phyloP scores from a whole-genome alignment of 2,113 vertebrate species.

The Nothobranchius furzeri region DNA sequence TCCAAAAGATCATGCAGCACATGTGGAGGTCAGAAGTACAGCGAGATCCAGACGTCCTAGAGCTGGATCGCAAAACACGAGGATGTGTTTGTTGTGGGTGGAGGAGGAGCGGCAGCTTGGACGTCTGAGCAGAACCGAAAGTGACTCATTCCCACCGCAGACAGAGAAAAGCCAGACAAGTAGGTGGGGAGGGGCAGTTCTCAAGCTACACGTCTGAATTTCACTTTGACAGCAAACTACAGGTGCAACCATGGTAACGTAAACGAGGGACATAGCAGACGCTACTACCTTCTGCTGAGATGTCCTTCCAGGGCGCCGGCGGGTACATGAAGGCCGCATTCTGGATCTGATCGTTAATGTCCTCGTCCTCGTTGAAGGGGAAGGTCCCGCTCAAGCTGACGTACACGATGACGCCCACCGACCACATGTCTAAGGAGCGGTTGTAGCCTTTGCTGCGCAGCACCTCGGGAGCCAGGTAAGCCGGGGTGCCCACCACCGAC shows the following conservation, averaged over 20 bases:
- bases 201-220: slow-evolving; percentile 24
- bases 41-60: too few species aligned
- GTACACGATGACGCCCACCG: slow-evolving; percentile 95
- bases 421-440: slow-evolving; percentile 98
- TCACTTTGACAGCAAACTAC: slow-evolving; percentile 25
- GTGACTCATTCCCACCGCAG: slow-evolving; percentile 50
- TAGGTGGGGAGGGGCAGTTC: slow-evolving; percentile 39
- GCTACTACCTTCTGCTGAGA: slow-evolving; percentile 89
- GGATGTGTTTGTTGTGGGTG: background rate
- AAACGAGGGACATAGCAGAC: background rate
- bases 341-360: slow-evolving; percentile 98
- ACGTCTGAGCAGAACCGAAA: slow-evolving; percentile 33
- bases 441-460: slow-evolving; percentile 98
- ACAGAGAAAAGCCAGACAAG: slow-evolving; percentile 46
- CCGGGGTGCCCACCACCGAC: slow-evolving; percentile 95
- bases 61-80: too few species aligned
- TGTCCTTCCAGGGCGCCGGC: slow-evolving; percentile 94
- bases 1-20: too few species aligned
- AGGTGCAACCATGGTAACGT: background rate
- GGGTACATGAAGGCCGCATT: slow-evolving; percentile 99
- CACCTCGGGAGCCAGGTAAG: slow-evolving; percentile 94
- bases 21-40: too few species aligned
- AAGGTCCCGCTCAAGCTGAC: slow-evolving; percentile 97
- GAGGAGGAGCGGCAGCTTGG: slow-evolving; percentile 22
- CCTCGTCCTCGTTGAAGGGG: slow-evolving; percentile 97